Base-by-base conservation (phyloP, 2,113 vertebrate species). In the Tachysurus fulvidraco region DNA sequence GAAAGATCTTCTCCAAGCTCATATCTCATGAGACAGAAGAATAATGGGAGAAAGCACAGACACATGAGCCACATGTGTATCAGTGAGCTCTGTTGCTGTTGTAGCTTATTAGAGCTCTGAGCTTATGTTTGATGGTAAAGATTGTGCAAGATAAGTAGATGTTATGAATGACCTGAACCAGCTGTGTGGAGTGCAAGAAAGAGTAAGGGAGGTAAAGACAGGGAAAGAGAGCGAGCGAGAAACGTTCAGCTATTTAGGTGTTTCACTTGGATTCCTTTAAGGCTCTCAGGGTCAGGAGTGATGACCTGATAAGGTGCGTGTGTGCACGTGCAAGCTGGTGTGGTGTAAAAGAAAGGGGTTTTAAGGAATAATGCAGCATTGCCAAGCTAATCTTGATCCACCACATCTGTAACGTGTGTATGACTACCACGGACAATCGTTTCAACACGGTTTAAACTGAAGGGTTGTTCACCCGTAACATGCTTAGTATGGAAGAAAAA, bases 101-200 rank as follows among this genome's bases (percentile, higher is more conserved):
- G 69, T 10, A 46, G 30, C 14, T 76, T 28, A 74, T 74, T 76
- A 84, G 36, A 62, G 52, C 50, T 50, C 25, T 41, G 46, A 52
- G 44, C 52, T 76, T 73, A 21, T 55, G 83, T 74, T 76, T 84
- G 41, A 59, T 74, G 55, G 65, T 36, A 73, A 84, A 84, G 83
- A 54, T 82, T 65, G 50, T 41, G n/a, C 25, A 2, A 46, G 69
- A 65, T 83, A 65, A 65, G 28, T 52, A 84, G 23, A 84, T 76
- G 2, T 44, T 84, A 60, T 76, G 30, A 74, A 36, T 57, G 69
- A 74, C 52, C 28, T 50, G 83, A 57, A 84, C 16, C 83, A 84
- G 50, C 67, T 74, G 67, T 74, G 54, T 74, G 50, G 50, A 54
- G 19, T 12, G 52, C 50, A 36, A 83, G 64, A 71, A 36, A 83